phyloP scores from a whole-genome alignment of 2,797 vertebrate species.

The Ceryle rudis region DNA sequence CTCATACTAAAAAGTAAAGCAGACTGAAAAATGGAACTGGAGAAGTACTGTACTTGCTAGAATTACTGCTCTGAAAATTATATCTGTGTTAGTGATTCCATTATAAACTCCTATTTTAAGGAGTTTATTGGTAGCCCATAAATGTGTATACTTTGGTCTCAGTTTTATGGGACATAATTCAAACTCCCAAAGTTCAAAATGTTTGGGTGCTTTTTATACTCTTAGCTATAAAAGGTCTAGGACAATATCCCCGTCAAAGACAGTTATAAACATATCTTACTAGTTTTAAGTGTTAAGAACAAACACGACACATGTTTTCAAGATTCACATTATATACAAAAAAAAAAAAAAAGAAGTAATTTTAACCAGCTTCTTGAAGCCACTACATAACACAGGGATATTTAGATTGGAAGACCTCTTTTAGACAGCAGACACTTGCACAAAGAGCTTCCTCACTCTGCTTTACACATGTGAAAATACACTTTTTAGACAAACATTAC shows the following conservation, averaged over 20 bases:
- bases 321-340: not conserved
- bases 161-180: conserved; percentile 71
- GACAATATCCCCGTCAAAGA: conserved; percentile 1
- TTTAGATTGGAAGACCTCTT: not conserved
- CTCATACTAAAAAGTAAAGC: not conserved
- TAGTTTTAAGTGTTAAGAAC: not conserved
- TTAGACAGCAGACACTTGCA: not conserved
- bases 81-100: conserved; percentile 67
- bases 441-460: not conserved
- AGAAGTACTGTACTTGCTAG: conserved; percentile 28
- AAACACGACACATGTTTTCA: not conserved
- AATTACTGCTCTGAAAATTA: conserved; percentile 68
- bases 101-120: conserved; percentile 72
- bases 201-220: conserved; percentile 31
- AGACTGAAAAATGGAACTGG: not conserved
- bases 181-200: conserved; percentile 60
- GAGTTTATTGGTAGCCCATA: conserved; percentile 75
- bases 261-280: conserved; percentile 6
- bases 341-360: not conserved
- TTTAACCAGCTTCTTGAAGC: not conserved
- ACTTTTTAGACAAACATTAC: not conserved
- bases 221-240: conserved; percentile 17
- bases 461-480: not conserved
- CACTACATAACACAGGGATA: not conserved
- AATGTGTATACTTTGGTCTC: conserved; percentile 58